A percentile compares a stretch with the other conserved stretches of the same genome.
Conservation (phyloP, 2,797 vertebrate genomes). For the Morus bassanus region DNA sequence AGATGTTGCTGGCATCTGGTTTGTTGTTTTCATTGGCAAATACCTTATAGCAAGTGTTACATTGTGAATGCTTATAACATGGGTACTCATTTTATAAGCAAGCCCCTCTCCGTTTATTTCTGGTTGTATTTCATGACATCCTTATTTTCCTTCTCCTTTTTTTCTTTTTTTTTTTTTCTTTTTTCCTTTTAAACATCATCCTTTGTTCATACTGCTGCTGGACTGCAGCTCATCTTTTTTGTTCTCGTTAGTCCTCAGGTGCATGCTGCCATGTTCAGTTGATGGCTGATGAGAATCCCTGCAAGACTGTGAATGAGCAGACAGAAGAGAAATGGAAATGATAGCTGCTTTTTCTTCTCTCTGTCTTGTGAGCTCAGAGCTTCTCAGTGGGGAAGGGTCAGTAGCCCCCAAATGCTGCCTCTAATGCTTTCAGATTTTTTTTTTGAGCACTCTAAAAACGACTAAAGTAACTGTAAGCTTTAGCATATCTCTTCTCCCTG, state of each 20-base stretch:
- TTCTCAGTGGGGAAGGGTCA: neutral
- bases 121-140: neutral
- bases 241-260: neutral
- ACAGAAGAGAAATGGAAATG: neutral
- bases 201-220: neutral
- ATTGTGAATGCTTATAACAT: neutral
- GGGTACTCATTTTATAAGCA: neutral
- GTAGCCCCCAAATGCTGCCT: neutral
- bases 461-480: neutral
- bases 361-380: neutral
- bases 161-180: neutral
- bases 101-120: neutral
- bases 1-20: conserved; percentile 16
- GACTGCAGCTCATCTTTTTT: neutral
- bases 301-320: neutral
- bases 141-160: neutral
- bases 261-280: neutral
- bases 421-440: neutral
- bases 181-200: neutral
- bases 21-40: conserved; percentile 15
- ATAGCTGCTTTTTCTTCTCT: neutral
- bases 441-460: neutral
- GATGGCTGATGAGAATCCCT: neutral
- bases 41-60: neutral
- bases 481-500: neutral